A percentile compares a stretch with the other conserved stretches of the same genome.
phyloP scores from a whole-genome alignment of 2,797 vertebrate species.

The Mareca strepera region DNA sequence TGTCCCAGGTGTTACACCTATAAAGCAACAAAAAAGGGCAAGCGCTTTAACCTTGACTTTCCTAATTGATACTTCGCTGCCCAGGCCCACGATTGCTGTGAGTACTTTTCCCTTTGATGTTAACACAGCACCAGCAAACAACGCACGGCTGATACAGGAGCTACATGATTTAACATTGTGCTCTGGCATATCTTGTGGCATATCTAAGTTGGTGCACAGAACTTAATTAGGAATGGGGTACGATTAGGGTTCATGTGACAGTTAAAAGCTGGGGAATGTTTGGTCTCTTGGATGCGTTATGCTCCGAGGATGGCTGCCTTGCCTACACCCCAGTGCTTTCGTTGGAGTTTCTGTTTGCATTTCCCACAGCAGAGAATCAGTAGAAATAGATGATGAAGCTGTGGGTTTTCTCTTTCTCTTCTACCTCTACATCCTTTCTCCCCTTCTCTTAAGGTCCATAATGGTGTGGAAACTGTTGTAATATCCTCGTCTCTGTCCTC shows the following conservation, averaged over 20 bases:
- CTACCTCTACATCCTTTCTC: not conserved
- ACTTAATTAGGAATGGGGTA: not conserved
- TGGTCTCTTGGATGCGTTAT: not conserved
- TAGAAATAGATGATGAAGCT: not conserved
- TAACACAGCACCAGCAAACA: not conserved
- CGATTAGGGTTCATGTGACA: not conserved
- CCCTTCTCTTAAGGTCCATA: not conserved
- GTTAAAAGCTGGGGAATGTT: not conserved
- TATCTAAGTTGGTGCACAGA: not conserved
- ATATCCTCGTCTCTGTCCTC: not conserved
- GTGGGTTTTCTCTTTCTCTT: not conserved
- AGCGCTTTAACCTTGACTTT: not conserved
- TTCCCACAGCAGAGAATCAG: not conserved
- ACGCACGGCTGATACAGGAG: not conserved
- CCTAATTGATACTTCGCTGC: not conserved
- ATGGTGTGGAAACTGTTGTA: not conserved
- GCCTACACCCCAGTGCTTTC: not conserved
- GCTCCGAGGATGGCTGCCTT: not conserved
- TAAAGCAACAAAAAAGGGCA: not conserved
- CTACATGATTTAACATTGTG: not conserved
- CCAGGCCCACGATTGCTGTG: not conserved
- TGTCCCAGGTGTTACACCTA: not conserved
- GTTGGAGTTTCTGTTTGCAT: not conserved
- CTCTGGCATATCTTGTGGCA: not conserved
- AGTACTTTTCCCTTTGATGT: not conserved